A percentile compares a stretch with the other conserved stretches of the same genome.
These are phyloP conservation scores for Sinentomon sp. DNA, from an alignment of 2,888 invertebrate genomes.

Conservation along the genomic window DNA sequence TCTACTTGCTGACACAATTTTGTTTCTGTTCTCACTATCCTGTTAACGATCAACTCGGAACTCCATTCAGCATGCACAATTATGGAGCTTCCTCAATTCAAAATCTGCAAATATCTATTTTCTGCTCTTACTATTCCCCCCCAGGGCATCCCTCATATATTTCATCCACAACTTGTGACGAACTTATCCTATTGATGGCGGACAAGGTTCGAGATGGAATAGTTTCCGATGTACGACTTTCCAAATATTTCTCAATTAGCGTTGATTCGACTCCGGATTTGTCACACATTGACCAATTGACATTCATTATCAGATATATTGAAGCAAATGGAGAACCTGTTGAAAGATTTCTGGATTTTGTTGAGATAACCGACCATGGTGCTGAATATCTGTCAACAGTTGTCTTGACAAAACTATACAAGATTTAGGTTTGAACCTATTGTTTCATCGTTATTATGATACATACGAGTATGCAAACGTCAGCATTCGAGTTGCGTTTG, in stretches of 20 bases:
- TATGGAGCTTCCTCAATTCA: no score
- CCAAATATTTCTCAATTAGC: slow-evolving; percentile 13
- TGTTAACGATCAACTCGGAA: no score
- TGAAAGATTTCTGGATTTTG: slow-evolving; percentile 18
- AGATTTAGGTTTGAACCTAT: no score
- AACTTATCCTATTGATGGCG: slow-evolving; percentile 18
- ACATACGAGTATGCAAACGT: no score
- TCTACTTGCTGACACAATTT: no score
- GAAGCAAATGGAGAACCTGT: slow-evolving; percentile 12
- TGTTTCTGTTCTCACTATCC: no score
- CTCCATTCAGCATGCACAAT: no score
- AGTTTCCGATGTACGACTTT: slow-evolving; percentile 16
- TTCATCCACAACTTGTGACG: slow-evolving; percentile 17
- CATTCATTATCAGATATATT: slow-evolving; percentile 18
- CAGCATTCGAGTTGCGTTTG: no score
- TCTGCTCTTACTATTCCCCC: no score
- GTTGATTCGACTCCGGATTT: slow-evolving; percentile 18
- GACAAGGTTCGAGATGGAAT: slow-evolving; percentile 15
- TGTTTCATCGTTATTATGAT: no score
- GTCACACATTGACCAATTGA: slow-evolving; percentile 18
- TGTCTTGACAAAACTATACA: no score
- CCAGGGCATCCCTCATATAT: slow-evolving; percentile 17
- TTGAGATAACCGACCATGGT: slow-evolving; percentile 17
- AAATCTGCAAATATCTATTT: no score
- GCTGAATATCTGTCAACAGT: slow-evolving; percentile 18